phyloP scores from a whole-genome alignment of 2,888 invertebrate genomes.

The Dryobotodes eremita region DNA sequence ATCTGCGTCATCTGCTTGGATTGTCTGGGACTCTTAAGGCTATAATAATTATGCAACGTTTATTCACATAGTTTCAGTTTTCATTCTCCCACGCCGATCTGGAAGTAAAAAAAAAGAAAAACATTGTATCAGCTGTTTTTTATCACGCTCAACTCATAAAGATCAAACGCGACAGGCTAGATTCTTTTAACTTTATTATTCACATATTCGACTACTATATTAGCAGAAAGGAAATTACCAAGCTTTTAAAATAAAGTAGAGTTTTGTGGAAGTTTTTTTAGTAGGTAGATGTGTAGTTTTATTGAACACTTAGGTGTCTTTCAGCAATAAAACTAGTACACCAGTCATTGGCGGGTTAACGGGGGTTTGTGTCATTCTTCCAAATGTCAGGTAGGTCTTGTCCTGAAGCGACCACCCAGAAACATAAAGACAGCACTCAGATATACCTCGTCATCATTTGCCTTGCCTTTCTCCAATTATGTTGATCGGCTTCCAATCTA shows the following conservation, averaged over 20 bases:
- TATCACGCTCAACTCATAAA: constrained; percentile 44
- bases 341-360: no score
- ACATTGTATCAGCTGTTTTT: constrained; percentile 45
- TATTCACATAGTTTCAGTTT: constrained; percentile 12
- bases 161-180: constrained; percentile 32
- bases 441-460: background rate
- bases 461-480: background rate
- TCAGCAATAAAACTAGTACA: background rate
- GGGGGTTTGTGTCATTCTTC: no score
- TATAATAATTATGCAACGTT: background rate
- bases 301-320: background rate
- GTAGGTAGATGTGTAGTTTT: background rate
- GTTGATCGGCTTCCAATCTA: background rate
- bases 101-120: constrained; percentile 49
- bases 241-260: background rate
- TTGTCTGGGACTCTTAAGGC: background rate
- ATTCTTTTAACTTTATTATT: constrained; percentile 20
- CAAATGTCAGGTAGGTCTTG: background rate
- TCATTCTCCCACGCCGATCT: constrained; percentile 36
- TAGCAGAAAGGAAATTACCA: background rate
- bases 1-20: background rate
- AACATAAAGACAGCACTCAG: background rate
- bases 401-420: background rate
- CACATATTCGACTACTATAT: constrained; percentile 25
- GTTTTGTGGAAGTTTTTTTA: background rate